Evolutionary conservation across 1,140 invertebrate genomes (phyloP).

Genomic region (Pogonomyrmex californicus): DNA sequence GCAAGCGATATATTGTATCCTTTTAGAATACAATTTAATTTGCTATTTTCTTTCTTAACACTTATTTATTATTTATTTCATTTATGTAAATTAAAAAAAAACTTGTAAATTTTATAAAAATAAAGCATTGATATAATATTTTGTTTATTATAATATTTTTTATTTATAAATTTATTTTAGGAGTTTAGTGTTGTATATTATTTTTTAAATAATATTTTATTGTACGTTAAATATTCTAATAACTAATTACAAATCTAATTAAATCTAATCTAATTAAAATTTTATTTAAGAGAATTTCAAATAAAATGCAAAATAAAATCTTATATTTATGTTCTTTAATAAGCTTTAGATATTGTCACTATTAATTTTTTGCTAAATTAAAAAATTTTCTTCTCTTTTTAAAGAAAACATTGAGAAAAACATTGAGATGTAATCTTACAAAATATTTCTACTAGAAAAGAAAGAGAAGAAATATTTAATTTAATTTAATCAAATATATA

Average conservation of each 20-base stretch:
- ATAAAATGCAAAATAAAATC: not conserved
- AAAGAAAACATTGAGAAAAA: too few species aligned
- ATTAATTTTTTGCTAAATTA: too few species aligned
- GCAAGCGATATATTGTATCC: not conserved
- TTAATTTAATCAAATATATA: too few species aligned
- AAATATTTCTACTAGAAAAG: too few species aligned
- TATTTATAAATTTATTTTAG: not conserved
- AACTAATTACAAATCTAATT: not conserved
- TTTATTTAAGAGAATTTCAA: not conserved
- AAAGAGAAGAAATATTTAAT: too few species aligned
- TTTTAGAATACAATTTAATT: not conserved
- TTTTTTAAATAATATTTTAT: not conserved
- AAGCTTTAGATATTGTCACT: not conserved
- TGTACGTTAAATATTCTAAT: not conserved
- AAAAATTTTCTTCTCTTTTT: too few species aligned
- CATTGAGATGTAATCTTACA: too few species aligned
- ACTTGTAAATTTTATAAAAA: too few species aligned
- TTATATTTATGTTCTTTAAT: not conserved
- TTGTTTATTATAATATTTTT: too few species aligned
- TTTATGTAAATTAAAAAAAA: too few species aligned
- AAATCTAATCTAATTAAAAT: not conserved
- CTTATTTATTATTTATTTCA: not conserved
- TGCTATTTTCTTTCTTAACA: not conserved
- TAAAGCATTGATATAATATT: too few species aligned
- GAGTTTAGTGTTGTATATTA: not conserved